A percentile compares a stretch with the other conserved stretches of the same genome.
These are phyloP conservation scores for Panthera leo DNA, from an alignment of 2,113 vertebrate species.

Conservation along the genomic window DNA sequence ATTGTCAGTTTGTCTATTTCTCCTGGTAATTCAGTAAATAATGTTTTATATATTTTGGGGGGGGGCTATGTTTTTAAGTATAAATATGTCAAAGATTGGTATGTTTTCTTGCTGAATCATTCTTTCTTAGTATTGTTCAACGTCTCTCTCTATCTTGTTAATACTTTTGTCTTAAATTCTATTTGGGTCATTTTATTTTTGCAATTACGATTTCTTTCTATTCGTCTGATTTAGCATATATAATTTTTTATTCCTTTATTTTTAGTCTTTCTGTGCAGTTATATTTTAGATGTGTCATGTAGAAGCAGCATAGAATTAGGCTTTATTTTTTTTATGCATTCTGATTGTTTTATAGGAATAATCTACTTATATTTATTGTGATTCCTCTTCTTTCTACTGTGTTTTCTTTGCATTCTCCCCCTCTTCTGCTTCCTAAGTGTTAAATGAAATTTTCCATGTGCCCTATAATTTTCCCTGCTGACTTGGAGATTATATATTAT, in stretches of 20 bases:
- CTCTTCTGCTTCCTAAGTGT: not conserved
- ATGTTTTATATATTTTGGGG: not conserved
- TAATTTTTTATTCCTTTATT: constrained; percentile 36
- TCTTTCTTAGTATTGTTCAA: constrained; percentile 5
- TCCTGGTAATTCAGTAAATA: constrained; percentile 24
- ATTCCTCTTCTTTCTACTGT: not conserved
- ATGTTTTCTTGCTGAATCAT: not conserved
- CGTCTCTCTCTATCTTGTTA: not conserved
- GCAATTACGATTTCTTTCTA: not conserved
- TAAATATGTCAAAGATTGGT: not conserved
- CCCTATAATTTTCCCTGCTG: not conserved
- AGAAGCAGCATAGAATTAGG: not conserved
- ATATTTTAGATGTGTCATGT: not conserved
- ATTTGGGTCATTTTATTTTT: not conserved
- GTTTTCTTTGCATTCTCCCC: not conserved
- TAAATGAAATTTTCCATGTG: not conserved
- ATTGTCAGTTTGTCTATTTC: not conserved
- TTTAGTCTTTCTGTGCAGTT: constrained; percentile 28
- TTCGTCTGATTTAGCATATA: not conserved
- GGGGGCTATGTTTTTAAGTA: not conserved
- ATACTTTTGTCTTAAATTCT: not conserved
- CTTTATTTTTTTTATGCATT: not conserved
- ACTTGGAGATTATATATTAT: not conserved
- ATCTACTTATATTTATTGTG: not conserved
- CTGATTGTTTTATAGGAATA: not conserved